Evolutionary conservation across 2,113 vertebrate genomes (phyloP), one percentile per base, ranked within the genome.

Genomic region (Anas platyrhynchos): DNA sequence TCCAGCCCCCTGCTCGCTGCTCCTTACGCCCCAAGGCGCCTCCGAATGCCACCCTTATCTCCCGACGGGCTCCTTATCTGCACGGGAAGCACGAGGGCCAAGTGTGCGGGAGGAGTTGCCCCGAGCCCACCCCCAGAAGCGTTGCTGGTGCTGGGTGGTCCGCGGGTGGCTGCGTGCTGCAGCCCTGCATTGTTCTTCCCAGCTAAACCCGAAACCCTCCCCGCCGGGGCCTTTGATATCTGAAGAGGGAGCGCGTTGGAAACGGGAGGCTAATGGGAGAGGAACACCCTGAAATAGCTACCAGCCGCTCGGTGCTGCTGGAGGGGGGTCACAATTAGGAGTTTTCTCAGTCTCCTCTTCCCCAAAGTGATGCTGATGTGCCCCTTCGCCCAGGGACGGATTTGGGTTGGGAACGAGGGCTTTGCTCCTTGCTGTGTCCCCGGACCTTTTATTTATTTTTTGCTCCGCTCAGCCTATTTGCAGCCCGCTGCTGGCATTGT

Each of bases 201-300:
- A 25, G 83, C 79, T 76, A 65, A 75, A 83, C 68, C 66, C 79
- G 32, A 9, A 93, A 63, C 65, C 82, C 78, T 94, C 80, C 58
- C 77, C n/a, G 89, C 63, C 26, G 62, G 84, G 91, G 34, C 76
- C 85, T 91, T 34, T 21, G 74, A 69, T 73, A 36, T 54, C 4
- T 29, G 61, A 20, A 84, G 95, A 93, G 86, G 95, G 95, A 96
- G 69, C 71, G 2, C 43, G 6, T 80, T 66, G 96, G 89, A 92
- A 95, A 93, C 9, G 72, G 1, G 67, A 44, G 44, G 14, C 82
- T 82, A 44, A 58, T 55, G 63, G 26, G 25, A 46, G 75, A 55
- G 72, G 85, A 96, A 91, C 84, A 73, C 41, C 54, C 31, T 7
- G 13, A 25, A 78, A 85, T 9, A 44, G 63, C 96, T 54, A 41